These are phyloP conservation scores for Conchocele bisecta DNA, from an alignment of 2,888 invertebrate genomes.

Conservation along the genomic window DNA sequence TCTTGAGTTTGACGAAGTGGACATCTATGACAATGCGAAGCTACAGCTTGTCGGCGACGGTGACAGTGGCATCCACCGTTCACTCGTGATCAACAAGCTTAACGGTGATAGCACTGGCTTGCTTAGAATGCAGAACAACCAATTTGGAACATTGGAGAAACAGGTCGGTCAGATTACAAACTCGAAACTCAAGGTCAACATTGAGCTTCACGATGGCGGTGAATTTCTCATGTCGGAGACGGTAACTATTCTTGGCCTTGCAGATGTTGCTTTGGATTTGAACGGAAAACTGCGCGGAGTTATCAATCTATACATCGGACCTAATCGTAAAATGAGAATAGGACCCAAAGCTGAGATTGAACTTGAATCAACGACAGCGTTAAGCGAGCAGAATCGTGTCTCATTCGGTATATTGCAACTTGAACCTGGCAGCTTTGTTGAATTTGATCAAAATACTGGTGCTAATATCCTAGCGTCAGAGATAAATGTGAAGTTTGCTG, in stretches of 20 bases:
- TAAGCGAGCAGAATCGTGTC: conserved; percentile 47
- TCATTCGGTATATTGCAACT: conserved; percentile 70
- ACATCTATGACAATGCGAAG: conserved; percentile 69
- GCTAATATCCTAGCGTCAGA: conserved; percentile 64
- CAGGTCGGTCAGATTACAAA: conserved; percentile 40
- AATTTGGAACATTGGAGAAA: conserved; percentile 69
- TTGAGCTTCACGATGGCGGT: conserved; percentile 73
- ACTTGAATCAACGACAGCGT: conserved; percentile 56
- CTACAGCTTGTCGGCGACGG: conserved; percentile 65
- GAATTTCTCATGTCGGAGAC: conserved; percentile 72
- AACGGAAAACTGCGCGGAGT: conserved; percentile 69
- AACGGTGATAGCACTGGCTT: conserved; percentile 73
- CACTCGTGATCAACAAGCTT: conserved; percentile 64
- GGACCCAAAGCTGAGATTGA: conserved; percentile 69
- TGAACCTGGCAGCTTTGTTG: conserved; percentile 67
- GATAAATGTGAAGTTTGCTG: conserved; percentile 65
- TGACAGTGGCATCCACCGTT: conserved; percentile 28
- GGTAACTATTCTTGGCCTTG: conserved; percentile 67
- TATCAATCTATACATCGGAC: conserved; percentile 62
- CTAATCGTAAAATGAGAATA: conserved; percentile 65
- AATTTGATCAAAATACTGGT: conserved; percentile 67
- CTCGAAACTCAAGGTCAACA: conserved; percentile 69
- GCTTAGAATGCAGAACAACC: conserved; percentile 63
- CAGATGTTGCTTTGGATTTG: conserved; percentile 66
- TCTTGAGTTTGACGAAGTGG: conserved; percentile 61